Conservation (phyloP, 2,888 invertebrate species). For the Germaria angustata region DNA sequence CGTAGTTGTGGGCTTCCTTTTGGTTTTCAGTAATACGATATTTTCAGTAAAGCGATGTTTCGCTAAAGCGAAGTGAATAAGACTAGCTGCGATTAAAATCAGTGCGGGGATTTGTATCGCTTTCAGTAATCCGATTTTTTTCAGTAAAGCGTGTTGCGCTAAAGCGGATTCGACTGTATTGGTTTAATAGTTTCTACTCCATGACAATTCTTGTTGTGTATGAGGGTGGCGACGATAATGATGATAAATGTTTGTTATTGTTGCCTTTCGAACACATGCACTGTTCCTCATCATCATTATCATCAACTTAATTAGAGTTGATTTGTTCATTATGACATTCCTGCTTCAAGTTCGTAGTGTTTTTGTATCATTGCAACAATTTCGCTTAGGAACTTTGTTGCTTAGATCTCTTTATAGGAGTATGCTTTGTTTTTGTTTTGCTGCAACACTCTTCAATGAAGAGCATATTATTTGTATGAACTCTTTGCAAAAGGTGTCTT, state of each 20-base stretch:
- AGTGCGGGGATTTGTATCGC: no score
- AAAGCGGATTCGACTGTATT: no score
- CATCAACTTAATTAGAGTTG: not conserved
- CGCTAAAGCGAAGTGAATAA: no score
- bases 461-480: not conserved
- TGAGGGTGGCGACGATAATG: not conserved
- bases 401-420: not conserved
- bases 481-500: not conserved
- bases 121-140: no score
- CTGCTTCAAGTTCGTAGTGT: not conserved
- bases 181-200: not conserved
- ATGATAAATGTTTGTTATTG: slow-evolving; percentile 3
- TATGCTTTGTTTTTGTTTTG: not conserved
- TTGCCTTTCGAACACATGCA: slow-evolving; percentile 4
- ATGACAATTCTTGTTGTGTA: not conserved
- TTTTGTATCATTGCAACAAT: not conserved
- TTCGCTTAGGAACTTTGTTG: not conserved
- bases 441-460: no score
- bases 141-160: no score
- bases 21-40: no score
- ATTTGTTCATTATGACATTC: slow-evolving; percentile 31
- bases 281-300: slow-evolving; percentile 37
- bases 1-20: no score
- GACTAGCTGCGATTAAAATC: no score
- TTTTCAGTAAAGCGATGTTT: no score